Evolutionary conservation across 2,797 vertebrate genomes (phyloP).

Genomic region (Lepus townsendii): DNA sequence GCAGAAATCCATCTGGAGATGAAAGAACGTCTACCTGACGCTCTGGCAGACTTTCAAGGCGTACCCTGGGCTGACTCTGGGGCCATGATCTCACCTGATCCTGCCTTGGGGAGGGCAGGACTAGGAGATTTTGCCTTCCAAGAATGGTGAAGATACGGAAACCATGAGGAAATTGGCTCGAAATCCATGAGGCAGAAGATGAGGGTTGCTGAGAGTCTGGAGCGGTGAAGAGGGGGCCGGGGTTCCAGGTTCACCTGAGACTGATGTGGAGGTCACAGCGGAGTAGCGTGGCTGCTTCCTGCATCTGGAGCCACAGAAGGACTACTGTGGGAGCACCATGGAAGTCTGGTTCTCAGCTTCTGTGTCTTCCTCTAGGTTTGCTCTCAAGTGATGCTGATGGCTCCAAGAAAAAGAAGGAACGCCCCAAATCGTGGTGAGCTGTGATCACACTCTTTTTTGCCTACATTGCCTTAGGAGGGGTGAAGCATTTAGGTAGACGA

Average conservation of each 20-base stretch:
- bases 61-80: not conserved
- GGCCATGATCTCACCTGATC: not conserved
- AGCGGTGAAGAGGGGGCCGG: too few species aligned
- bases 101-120: not conserved
- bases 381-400: not conserved
- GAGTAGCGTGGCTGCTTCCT: not conserved
- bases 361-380: not conserved
- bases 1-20: not conserved
- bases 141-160: not conserved
- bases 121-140: not conserved
- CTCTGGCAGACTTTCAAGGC: not conserved
- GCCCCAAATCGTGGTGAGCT: not conserved
- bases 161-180: not conserved
- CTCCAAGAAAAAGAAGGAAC: not conserved
- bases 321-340: not conserved
- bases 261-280: not conserved
- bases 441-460: not conserved
- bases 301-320: not conserved
- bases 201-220: not conserved
- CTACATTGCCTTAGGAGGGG: not conserved
- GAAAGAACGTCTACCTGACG: not conserved
- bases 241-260: not conserved
- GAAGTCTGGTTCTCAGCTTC: not conserved
- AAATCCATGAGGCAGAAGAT: slow-evolving; percentile 20
- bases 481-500: not conserved